These are phyloP conservation scores for Ladona fulva DNA, from an alignment of 1,140 invertebrate genomes.

Conservation along the genomic window DNA sequence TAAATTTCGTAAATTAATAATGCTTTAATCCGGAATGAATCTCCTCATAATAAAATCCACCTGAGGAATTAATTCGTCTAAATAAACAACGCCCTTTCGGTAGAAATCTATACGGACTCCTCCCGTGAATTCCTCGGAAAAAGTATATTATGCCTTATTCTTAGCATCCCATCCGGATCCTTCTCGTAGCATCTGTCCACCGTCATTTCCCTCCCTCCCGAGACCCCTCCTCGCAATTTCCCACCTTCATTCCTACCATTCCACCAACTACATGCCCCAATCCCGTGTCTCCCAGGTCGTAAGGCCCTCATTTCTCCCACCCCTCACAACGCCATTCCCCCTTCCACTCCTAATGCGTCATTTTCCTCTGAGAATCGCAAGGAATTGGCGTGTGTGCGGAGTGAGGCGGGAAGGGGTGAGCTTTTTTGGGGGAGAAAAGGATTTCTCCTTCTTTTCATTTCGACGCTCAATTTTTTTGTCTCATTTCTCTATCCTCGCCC, in stretches of 20 bases:
- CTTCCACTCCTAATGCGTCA: neutral
- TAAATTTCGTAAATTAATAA: no score
- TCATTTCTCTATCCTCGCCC: neutral
- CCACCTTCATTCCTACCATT: neutral
- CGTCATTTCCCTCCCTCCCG: neutral
- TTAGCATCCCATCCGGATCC: neutral
- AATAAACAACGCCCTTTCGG: no score
- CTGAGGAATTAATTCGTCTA: no score
- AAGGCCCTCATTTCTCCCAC: neutral
- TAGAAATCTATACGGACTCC: no score
- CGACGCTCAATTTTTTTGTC: constrained; percentile 1
- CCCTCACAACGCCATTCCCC: neutral
- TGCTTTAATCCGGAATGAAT: no score
- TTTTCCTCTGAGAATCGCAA: neutral
- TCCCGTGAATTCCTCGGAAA: no score
- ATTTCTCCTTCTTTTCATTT: constrained; percentile 1
- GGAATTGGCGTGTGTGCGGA: neutral
- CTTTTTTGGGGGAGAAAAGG: neutral
- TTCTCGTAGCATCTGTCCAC: neutral
- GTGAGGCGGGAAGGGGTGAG: neutral
- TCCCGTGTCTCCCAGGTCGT: neutral
- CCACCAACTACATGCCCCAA: neutral
- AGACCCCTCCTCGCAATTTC: neutral
- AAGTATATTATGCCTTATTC: no score
- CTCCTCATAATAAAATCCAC: no score